A percentile compares a stretch with the other conserved stretches of the same genome.
phyloP scores from a whole-genome alignment of 2,888 invertebrate genomes.

The Barypeithes pellucidus region DNA sequence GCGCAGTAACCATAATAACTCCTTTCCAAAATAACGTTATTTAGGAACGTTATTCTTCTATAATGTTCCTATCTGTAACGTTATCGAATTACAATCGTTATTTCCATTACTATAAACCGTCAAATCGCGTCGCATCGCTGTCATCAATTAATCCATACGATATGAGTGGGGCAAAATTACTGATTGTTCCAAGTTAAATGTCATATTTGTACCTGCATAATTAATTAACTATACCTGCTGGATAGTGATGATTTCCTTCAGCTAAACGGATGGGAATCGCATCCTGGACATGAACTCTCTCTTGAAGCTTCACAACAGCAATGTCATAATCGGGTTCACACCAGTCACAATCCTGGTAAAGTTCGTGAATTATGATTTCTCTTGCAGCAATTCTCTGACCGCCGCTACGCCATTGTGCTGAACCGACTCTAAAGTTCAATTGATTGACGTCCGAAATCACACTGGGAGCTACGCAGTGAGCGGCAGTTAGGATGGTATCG shows the following conservation, averaged over 20 bases:
- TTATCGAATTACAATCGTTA: too few species aligned
- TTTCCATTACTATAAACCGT: too few species aligned
- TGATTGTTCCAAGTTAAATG: too few species aligned
- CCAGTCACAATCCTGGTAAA: conserved; percentile 14
- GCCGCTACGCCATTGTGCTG: conserved; percentile 25
- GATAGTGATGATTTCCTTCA: not conserved
- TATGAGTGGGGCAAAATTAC: too few species aligned
- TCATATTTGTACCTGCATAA: too few species aligned
- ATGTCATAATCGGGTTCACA: conserved; percentile 35
- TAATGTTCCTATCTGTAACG: too few species aligned
- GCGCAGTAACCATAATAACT: too few species aligned
- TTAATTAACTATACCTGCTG: conserved; percentile 1
- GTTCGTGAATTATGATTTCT: conserved; percentile 14
- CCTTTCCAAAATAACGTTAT: too few species aligned
- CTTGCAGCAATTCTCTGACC: conserved; percentile 20
- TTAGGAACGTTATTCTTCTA: too few species aligned
- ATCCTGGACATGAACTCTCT: conserved; percentile 60
- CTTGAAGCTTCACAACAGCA: conserved; percentile 20
- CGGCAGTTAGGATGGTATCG: conserved; percentile 72
- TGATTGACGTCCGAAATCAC: conserved; percentile 16
- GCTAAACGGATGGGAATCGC: conserved; percentile 53
- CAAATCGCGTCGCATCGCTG: too few species aligned
- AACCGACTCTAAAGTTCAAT: conserved; percentile 41
- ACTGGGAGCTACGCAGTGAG: conserved; percentile 67
- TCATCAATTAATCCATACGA: too few species aligned